Conservation (phyloP, 1,140 invertebrate species). For the Caerostris darwini region DNA sequence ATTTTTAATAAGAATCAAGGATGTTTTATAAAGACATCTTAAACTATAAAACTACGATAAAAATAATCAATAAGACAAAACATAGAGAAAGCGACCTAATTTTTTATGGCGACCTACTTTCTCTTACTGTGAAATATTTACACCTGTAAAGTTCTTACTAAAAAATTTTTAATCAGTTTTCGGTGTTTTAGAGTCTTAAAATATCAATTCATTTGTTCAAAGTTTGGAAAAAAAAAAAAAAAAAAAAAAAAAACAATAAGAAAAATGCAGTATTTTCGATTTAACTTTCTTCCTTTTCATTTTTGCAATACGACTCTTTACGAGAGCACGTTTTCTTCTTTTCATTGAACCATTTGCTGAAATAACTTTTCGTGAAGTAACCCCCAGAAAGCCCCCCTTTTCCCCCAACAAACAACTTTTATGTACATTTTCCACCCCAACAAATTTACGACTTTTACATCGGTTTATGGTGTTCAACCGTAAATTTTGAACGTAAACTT, state of each 20-base stretch:
- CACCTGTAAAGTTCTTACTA: no score
- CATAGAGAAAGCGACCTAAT: no score
- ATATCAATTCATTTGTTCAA: neutral
- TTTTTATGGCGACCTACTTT: no score
- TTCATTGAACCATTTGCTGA: conserved; percentile 69
- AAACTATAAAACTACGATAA: no score
- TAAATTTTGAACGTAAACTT: conserved; percentile 73
- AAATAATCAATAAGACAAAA: no score
- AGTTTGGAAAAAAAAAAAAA: neutral
- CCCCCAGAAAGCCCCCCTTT: conserved; percentile 24
- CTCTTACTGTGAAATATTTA: no score
- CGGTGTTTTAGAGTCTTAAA: neutral
- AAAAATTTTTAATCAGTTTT: neutral
- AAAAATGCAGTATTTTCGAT: neutral
- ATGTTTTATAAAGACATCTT: no score
- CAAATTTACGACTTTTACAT: conserved; percentile 77
- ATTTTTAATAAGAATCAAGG: no score
- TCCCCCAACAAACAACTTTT: conserved; percentile 62
- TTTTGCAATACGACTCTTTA: neutral
- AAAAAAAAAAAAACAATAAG: no score
- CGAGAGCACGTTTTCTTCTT: conserved; percentile 53
- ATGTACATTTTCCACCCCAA: conserved; percentile 76
- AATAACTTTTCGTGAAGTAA: conserved; percentile 57
- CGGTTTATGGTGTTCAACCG: conserved; percentile 73
- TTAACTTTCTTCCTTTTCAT: neutral